These are phyloP conservation scores for Lumbricus terrestris DNA, from an alignment of 2,888 invertebrate species.

Conservation along the genomic window DNA sequence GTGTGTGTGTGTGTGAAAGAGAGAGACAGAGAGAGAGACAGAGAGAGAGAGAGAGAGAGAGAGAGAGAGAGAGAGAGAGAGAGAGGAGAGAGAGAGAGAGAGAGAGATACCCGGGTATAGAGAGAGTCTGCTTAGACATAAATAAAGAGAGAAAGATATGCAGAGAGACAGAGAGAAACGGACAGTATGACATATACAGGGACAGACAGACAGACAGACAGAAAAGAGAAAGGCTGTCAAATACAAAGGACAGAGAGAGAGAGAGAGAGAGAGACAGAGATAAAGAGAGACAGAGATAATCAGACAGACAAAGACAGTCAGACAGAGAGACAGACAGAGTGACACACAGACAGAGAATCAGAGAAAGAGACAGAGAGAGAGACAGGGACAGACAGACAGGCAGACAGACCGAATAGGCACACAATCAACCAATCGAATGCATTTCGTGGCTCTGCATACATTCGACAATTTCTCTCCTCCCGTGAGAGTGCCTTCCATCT, in stretches of 20 bases:
- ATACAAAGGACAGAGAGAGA: not conserved
- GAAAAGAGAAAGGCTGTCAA: not conserved
- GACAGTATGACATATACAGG: not conserved
- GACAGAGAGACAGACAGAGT: too few species aligned
- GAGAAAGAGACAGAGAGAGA: too few species aligned
- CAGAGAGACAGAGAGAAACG: not conserved
- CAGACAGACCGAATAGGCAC: not conserved
- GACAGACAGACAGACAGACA: not conserved
- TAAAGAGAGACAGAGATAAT: too few species aligned
- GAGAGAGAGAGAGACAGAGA: not conserved
- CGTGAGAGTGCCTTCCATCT: not conserved
- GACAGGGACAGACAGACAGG: not conserved
- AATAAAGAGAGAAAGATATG: not conserved
- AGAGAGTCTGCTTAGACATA: not conserved
- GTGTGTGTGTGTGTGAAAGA: too few species aligned
- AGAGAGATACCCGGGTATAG: too few species aligned
- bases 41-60: too few species aligned
- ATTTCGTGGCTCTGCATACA: not conserved
- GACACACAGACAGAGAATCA: too few species aligned
- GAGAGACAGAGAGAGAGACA: too few species aligned
- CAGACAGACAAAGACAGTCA: too few species aligned
- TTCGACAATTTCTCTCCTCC: not conserved
- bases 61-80: too few species aligned
- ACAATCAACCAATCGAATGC: not conserved
- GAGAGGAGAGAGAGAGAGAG: not conserved